Evolutionary conservation across 2,888 invertebrate genomes (phyloP), one percentile per base, ranked within the genome.

Genomic region (Lumbricus terrestris): DNA sequence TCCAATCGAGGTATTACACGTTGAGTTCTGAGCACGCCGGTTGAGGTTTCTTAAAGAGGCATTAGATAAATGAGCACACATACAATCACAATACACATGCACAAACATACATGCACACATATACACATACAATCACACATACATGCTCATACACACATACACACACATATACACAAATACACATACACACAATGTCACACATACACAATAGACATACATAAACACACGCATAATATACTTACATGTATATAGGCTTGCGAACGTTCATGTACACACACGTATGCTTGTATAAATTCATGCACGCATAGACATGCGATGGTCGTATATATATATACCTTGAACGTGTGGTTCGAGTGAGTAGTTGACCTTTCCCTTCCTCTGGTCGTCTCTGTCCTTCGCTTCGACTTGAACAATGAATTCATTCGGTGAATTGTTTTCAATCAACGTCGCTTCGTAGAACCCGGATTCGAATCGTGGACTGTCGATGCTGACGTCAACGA

Each of bases 351-450:
- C 37, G 37, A 90, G 88, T 5, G 90, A 88, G 69, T 90, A 89
- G 18, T 23, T 98, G 95, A 90, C 96, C 96, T 0, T 98, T 98
- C 93, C 96, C 98, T 91, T 96, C 93, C 97, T 97, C n/a, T 85
- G 85, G 13, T 20, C 29, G 95, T 98, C 98, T 92, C 96, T 96
- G 96, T 98, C 98, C 90, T 96, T 96, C 11, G 98, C 98, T 90
- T 96, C 96, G 69, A 98, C 96, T 95, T 96, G 96, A 35, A 97
- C 95, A 90, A 98, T 82, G 34, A 88, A 91, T 47, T 54, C 90
- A 29, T 88, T 90, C 42, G 38, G 29, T 38, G 88, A 69, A 33
- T 23, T 69, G 82, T 88, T 38, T 33, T 98, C 98, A 0, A 96
- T 96, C 88, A 98, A 96, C 0, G 96, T 96, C 0, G 97, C 97